Evolutionary conservation across 2,888 invertebrate genomes (phyloP), one percentile per base, ranked within the genome.

Genomic region (Apodemia mormo): DNA sequence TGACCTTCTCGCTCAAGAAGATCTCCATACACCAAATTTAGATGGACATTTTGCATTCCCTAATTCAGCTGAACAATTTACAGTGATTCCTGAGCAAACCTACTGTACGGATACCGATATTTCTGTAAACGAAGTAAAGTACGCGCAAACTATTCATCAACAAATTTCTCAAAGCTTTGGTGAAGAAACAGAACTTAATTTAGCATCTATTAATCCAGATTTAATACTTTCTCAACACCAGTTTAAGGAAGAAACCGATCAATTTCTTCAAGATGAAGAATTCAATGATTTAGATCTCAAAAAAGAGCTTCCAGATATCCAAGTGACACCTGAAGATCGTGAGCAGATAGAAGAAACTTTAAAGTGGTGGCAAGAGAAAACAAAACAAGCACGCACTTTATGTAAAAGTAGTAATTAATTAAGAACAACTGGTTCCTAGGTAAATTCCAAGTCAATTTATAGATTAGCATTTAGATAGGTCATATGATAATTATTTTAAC

Each of bases 351-450:
- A 94, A 72, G 93, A 93, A 76, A 93, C 93, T 2, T 77, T 93
- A 12, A 93, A 92, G 76, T 94, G 94, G 94, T 94, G 94, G 94
- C 92, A 94, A 76, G 91, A 93, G 76, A 93, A 93, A 76, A 93
- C 92, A 2, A 85, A 85, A 76, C 88, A 85, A 80, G 82, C 84
- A 22, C 86, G 86, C 75, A 80, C 84, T 12, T 67, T 85, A 65
- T 72, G 78, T 71, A 88, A 85, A 76, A 79, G 68, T 69, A 81
- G 67, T 56, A 74, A 76, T 72, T 76, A 74, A 12, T 45, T 45
- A 45, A 45, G 7, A 76, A 70, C 37, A 33, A 73, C 69, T 45
- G 66, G 69, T 68, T 68, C 61, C 61, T 52, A 58, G 58, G 29
- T 29, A 29, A 58, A 58, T 58, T 58, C 12, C 58, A 58, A 58